Percentiles rank a stretch among this genome's conserved stretches.
Conservation (phyloP, 2,797 vertebrate genomes). For the Silurus aristotelis region DNA sequence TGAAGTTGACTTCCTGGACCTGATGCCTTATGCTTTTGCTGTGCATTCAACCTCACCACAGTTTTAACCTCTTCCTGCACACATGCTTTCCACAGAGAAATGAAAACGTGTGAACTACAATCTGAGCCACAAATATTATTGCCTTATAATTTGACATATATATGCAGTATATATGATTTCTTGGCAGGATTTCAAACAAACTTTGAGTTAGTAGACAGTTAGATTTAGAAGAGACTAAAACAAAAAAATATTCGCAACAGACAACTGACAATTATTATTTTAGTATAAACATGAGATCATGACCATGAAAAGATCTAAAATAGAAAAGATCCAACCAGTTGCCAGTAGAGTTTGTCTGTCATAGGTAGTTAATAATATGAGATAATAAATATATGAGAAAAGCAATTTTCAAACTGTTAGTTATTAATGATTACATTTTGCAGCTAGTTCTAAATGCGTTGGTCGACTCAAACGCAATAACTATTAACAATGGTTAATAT, state of each 20-base stretch:
- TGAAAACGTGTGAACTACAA: neutral
- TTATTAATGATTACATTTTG: neutral
- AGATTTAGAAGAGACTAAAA: neutral
- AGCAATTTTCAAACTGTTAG: neutral
- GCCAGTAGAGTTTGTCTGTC: too few relatives aligned
- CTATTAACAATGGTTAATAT: too few relatives aligned
- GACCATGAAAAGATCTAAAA: too few relatives aligned
- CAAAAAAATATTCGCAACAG: neutral
- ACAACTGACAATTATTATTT: neutral
- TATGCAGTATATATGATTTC: neutral
- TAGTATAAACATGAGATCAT: neutral
- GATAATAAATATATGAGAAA: neutral
- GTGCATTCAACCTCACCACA: conserved; percentile 10
- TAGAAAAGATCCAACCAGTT: too few relatives aligned
- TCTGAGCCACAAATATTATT: neutral
- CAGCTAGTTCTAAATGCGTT: neutral
- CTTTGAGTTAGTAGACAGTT: too few relatives aligned
- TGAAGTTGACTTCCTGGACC: conserved; percentile 64
- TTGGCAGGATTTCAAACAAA: too few relatives aligned
- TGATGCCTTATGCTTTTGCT: conserved; percentile 51
- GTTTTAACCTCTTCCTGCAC: conserved; percentile 26
- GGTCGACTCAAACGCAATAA: neutral
- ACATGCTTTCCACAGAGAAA: neutral
- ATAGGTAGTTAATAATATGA: neutral
- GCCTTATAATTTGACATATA: neutral